Conservation (phyloP, 2,797 vertebrate species). For the Tiaroga cobitis region DNA sequence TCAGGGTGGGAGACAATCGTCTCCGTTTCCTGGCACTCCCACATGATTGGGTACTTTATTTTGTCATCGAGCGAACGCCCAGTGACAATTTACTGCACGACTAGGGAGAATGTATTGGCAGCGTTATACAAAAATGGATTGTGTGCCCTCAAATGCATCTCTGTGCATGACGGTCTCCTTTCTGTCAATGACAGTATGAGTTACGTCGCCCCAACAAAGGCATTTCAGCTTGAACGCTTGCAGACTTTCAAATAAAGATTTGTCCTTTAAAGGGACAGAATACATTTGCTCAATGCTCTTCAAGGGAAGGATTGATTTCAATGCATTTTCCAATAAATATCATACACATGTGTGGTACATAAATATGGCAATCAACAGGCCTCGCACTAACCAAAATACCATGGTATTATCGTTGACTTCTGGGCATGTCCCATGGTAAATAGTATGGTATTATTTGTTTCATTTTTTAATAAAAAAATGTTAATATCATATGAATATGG, state of each 20-base stretch:
- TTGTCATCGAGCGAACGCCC: slow-evolving; percentile 17
- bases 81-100: slow-evolving; percentile 42
- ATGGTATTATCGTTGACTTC: neutral
- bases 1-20: slow-evolving; percentile 15
- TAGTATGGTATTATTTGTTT: neutral
- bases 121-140: slow-evolving; percentile 30
- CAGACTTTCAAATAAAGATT: slow-evolving; percentile 13
- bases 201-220: slow-evolving; percentile 19
- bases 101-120: slow-evolving; percentile 39
- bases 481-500: neutral
- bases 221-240: slow-evolving; percentile 16
- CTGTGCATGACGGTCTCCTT: slow-evolving; percentile 17
- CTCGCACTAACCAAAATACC: neutral
- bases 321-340: neutral
- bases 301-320: neutral
- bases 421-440: neutral
- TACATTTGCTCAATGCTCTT: neutral
- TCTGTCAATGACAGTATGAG: slow-evolving; percentile 26
- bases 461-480: neutral
- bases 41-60: slow-evolving; percentile 46
- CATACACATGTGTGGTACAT: neutral
- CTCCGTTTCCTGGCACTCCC: slow-evolving; percentile 31
- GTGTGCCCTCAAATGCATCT: slow-evolving; percentile 32
- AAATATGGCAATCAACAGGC: neutral
- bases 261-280: neutral